Evolutionary conservation across 1,140 invertebrate genomes (phyloP), one percentile per base, ranked within the genome.

Genomic region (Eriosoma lanigerum): DNA sequence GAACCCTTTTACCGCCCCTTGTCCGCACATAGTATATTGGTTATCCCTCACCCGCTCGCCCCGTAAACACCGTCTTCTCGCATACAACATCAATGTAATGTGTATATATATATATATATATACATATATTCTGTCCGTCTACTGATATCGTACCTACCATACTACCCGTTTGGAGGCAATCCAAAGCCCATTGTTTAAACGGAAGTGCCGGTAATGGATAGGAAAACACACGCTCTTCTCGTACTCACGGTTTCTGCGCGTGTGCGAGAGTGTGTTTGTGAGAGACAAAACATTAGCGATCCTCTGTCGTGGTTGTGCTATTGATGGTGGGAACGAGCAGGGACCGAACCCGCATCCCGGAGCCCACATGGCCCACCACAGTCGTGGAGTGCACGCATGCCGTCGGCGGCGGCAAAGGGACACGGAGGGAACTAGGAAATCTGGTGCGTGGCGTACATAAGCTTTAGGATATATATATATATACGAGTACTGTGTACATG

Each of bases 181-280:
- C 72, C 72, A 75, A 54, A 52, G 50, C 52, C 52, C 72, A 75
- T 75, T 75, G 72, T 75, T 75, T 75, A 56, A 56, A 75, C 72
- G 72, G 50, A 75, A 75, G 52, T 75, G 72, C 48, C 50, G 72
- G 72, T 75, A 75, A 75, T 75, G 72, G 72, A 75, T 75, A 75
- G 72, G 72, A 75, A 75, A 75, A 75, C 72, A 75, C 72, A 38
- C 72, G 50, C 70, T 50, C n/a, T 75, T 32, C 10, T 66, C 64
- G 21, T 44, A 58, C 29, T 9, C 52, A 38, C n/a, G 52, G 29
- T 44, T n/a, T 32, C 29, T 56, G 9, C 32, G 29, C 0, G n/a
- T 38, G 32, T 38, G 21, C 3, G 32, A 21, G 32, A 2, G 46
- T 70, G n/a, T 70, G 12, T 32, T 56, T 29, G 48, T 38, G 9